These are phyloP conservation scores for Pyrrhia umbra DNA, from an alignment of 2,888 invertebrate genomes.

Conservation along the genomic window DNA sequence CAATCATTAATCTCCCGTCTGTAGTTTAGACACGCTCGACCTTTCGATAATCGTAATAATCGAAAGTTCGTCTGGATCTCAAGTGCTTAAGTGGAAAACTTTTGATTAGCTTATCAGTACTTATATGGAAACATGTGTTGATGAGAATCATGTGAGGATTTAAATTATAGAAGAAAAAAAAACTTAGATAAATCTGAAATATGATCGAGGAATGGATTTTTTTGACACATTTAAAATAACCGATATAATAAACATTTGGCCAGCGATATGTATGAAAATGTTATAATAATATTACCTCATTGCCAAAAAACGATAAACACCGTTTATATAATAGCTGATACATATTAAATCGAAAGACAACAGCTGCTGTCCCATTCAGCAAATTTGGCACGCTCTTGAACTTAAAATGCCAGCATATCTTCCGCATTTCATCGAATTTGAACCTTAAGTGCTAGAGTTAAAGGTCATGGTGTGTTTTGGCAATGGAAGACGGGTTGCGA, in stretches of 20 bases:
- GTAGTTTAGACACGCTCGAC: slow-evolving; percentile 28
- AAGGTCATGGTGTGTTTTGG: slow-evolving; percentile 44
- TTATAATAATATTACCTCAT: slow-evolving; percentile 21
- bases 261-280: slow-evolving; percentile 1
- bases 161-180: not conserved
- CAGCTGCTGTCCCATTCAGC: slow-evolving; percentile 65
- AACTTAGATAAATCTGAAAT: not conserved
- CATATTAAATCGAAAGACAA: slow-evolving; percentile 56
- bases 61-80: slow-evolving; percentile 34
- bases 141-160: slow-evolving; percentile 2
- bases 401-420: slow-evolving; percentile 46
- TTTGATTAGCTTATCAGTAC: slow-evolving; percentile 42
- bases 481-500: slow-evolving; percentile 40
- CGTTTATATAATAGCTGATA: slow-evolving; percentile 48
- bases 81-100: slow-evolving; percentile 39
- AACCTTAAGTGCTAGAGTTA: slow-evolving; percentile 61
- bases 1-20: slow-evolving; percentile 32
- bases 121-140: slow-evolving; percentile 7
- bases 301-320: slow-evolving; percentile 37
- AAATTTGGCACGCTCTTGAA: slow-evolving; percentile 69
- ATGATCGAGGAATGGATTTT: not conserved
- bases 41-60: slow-evolving; percentile 39
- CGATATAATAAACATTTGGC: slow-evolving; percentile 3
- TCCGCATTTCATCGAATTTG: slow-evolving; percentile 46
- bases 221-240: not conserved